Evolutionary conservation across 2,888 invertebrate species (phyloP).

Genomic region (Hecatera dysodea): DNA sequence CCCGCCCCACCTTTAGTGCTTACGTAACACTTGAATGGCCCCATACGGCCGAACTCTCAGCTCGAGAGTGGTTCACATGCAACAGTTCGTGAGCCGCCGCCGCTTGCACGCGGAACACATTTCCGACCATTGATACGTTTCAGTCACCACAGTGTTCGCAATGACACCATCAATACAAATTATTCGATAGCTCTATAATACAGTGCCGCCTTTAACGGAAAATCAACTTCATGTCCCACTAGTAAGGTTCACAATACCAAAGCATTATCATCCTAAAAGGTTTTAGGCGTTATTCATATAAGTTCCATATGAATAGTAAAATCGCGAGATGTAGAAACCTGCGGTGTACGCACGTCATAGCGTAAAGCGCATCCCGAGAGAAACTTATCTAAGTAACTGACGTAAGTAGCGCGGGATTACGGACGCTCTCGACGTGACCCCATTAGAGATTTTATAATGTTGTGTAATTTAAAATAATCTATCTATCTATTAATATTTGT

Average conservation of each 20-base stretch:
- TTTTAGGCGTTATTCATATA: background rate
- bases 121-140: background rate
- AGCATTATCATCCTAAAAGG: background rate
- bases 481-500: too few species aligned
- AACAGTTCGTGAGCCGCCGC: too few species aligned
- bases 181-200: background rate
- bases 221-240: background rate
- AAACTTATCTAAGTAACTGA: background rate
- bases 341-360: conserved; percentile 12
- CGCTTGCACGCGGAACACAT: too few species aligned
- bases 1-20: too few species aligned
- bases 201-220: background rate
- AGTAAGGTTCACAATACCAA: conserved; percentile 2
- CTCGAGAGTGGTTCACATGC: background rate
- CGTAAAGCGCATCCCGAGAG: background rate
- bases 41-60: background rate
- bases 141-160: background rate
- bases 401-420: background rate
- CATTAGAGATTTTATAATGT: background rate
- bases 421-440: background rate
- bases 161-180: background rate
- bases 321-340: conserved; percentile 15
- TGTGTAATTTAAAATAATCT: too few species aligned
- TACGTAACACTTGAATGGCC: too few species aligned
- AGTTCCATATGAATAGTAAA: background rate